These are phyloP conservation scores for Etia nguti DNA, from an alignment of 2,113 vertebrate species.

Conservation along the genomic window DNA sequence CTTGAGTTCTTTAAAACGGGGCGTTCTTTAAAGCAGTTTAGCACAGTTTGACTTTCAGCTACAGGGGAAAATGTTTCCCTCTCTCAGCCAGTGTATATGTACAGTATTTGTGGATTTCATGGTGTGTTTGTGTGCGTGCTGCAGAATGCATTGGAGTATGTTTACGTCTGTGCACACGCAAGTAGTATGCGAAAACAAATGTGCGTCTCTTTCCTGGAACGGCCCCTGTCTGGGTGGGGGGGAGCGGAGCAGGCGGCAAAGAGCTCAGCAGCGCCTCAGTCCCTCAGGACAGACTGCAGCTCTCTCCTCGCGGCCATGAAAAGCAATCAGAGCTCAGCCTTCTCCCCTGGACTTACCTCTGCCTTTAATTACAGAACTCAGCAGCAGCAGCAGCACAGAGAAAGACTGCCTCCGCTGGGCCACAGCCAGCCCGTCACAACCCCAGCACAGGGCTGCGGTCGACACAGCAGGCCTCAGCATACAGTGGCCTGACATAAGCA, in stretches of 20 bases:
- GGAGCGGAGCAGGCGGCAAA: slow-evolving; percentile 45
- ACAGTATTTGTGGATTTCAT: neutral
- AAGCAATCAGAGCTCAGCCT: slow-evolving; percentile 74
- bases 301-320: slow-evolving; percentile 69
- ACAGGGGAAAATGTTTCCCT: slow-evolving; percentile 32
- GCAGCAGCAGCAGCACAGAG: slow-evolving; percentile 37
- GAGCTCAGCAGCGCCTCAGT: slow-evolving; percentile 65
- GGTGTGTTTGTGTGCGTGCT: neutral
- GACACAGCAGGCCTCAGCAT: slow-evolving; percentile 23
- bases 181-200: slow-evolving; percentile 17
- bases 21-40: slow-evolving; percentile 55
- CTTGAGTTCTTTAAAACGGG: slow-evolving; percentile 37
- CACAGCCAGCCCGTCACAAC: slow-evolving; percentile 39
- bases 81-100: slow-evolving; percentile 10
- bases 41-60: slow-evolving; percentile 53
- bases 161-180: neutral
- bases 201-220: slow-evolving; percentile 50
- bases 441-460: slow-evolving; percentile 10
- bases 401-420: slow-evolving; percentile 44
- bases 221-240: slow-evolving; percentile 9
- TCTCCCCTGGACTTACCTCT: slow-evolving; percentile 74
- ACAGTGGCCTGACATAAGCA: slow-evolving; percentile 21
- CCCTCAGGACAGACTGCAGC: slow-evolving; percentile 65
- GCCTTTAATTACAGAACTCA: slow-evolving; percentile 76
- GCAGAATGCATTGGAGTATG: neutral